These are phyloP conservation scores for Erpetoichthys calabaricus DNA, from an alignment of 2,797 vertebrate species.

Conservation along the genomic window DNA sequence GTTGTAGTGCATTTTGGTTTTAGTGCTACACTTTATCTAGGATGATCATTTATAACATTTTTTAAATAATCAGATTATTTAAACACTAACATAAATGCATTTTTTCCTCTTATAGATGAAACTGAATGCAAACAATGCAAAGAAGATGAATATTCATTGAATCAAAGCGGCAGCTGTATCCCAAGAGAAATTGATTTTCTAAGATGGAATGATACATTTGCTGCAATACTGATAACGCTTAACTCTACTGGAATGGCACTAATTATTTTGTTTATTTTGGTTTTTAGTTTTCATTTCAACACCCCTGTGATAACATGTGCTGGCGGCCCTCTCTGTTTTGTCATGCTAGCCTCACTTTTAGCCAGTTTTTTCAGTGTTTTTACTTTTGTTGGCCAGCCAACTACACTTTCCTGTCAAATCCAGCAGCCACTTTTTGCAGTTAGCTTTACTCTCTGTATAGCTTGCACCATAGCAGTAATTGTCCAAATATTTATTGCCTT, in stretches of 20 bases:
- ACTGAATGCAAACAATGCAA: slow-evolving; percentile 1
- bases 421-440: slow-evolving; percentile 33
- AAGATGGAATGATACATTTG: slow-evolving; percentile 20
- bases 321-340: slow-evolving; percentile 34
- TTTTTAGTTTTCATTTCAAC: slow-evolving; percentile 24
- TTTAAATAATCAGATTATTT: too few species aligned
- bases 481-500: slow-evolving; percentile 40
- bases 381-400: slow-evolving; percentile 24
- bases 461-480: slow-evolving; percentile 41
- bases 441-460: slow-evolving; percentile 33
- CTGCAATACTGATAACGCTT: slow-evolving; percentile 20
- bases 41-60: too few species aligned
- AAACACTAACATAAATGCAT: too few species aligned
- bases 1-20: too few species aligned
- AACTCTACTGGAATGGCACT: slow-evolving; percentile 18
- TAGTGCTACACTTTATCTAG: too few species aligned
- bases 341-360: slow-evolving; percentile 37
- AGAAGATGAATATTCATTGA: background rate
- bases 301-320: slow-evolving; percentile 42
- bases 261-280: slow-evolving; percentile 15
- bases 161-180: slow-evolving; percentile 10
- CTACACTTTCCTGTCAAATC: slow-evolving; percentile 9
- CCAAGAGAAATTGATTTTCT: slow-evolving; percentile 14
- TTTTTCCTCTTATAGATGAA: slow-evolving; percentile 13
- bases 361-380: slow-evolving; percentile 23